Percentiles rank a stretch among this genome's conserved stretches.
These are phyloP conservation scores for Erebia ligea DNA, from an alignment of 2,888 invertebrate species.

Conservation along the genomic window DNA sequence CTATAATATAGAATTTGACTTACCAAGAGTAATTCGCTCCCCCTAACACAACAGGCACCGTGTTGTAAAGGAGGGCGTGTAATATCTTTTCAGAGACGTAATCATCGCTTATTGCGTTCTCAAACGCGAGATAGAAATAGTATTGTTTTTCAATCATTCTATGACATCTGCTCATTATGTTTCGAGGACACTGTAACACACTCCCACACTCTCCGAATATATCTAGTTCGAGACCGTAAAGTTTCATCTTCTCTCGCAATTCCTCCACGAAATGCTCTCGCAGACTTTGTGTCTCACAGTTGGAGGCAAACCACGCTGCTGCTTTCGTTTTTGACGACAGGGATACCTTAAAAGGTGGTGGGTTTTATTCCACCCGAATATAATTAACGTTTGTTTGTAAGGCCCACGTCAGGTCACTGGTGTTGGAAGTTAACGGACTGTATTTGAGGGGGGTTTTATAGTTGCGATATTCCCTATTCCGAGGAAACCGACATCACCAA, in stretches of 20 bases:
- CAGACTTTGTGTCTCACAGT: slow-evolving; percentile 56
- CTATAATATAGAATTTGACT: slow-evolving; percentile 2
- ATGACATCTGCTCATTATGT: slow-evolving; percentile 56
- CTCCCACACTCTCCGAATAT: slow-evolving; percentile 51
- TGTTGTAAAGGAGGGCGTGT: slow-evolving; percentile 78
- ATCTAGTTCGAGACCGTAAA: slow-evolving; percentile 55
- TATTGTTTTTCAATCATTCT: slow-evolving; percentile 4
- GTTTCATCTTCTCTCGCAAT: slow-evolving; percentile 49
- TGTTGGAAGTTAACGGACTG: too few relatives aligned
- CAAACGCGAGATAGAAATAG: slow-evolving; percentile 39
- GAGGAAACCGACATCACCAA: too few relatives aligned
- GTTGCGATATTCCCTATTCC: too few relatives aligned
- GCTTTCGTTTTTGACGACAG: slow-evolving; percentile 41
- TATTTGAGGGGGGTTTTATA: too few relatives aligned
- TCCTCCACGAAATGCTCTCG: slow-evolving; percentile 55
- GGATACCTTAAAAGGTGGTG: neutral
- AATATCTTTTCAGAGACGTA: slow-evolving; percentile 70
- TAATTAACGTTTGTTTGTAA: too few relatives aligned
- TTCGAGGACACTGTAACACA: neutral
- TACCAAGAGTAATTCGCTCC: slow-evolving; percentile 84
- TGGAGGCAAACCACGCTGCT: slow-evolving; percentile 66
- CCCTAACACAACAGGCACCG: slow-evolving; percentile 87
- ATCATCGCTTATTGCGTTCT: slow-evolving; percentile 67
- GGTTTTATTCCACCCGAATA: too few relatives aligned
- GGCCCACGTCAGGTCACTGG: too few relatives aligned